A percentile compares a stretch with the other conserved stretches of the same genome.
Conservation (phyloP, 1,140 invertebrate genomes). For the Neuroterus valhalla region DNA sequence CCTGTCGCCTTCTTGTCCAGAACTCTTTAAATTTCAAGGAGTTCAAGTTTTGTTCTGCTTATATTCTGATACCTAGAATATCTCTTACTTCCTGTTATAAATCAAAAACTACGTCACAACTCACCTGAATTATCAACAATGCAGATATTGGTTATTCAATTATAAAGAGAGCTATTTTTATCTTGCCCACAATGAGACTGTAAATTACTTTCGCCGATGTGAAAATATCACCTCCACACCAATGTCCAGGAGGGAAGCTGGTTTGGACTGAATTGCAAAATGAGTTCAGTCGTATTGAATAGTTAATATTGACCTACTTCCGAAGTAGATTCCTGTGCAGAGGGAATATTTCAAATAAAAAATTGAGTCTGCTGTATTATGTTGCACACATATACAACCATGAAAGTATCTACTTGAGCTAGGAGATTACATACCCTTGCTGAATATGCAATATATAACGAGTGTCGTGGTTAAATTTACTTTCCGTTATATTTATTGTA, state of each 20-base stretch:
- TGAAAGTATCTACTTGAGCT: neutral
- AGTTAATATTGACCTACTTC: constrained; percentile 29
- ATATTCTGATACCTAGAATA: neutral
- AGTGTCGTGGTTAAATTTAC: neutral
- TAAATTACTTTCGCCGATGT: constrained; percentile 17
- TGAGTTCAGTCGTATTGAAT: constrained; percentile 26
- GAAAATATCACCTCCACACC: neutral
- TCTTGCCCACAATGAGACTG: neutral
- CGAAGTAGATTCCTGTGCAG: neutral
- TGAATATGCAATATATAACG: neutral
- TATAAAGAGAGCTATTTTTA: constrained; percentile 5
- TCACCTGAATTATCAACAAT: neutral
- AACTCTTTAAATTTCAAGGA: too few species aligned
- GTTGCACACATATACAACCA: neutral
- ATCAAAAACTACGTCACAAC: neutral
- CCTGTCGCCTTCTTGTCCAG: too few species aligned
- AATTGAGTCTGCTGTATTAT: constrained; percentile 21
- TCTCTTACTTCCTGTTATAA: neutral
- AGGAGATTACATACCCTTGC: neutral
- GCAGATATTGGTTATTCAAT: neutral
- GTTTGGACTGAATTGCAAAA: neutral
- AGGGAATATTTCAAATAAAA: constrained; percentile 23
- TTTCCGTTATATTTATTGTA: neutral
- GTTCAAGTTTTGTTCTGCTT: neutral
- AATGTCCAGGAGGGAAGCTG: neutral